phyloP scores from a whole-genome alignment of 2,888 invertebrate genomes.

The Acleris holmiana region DNA sequence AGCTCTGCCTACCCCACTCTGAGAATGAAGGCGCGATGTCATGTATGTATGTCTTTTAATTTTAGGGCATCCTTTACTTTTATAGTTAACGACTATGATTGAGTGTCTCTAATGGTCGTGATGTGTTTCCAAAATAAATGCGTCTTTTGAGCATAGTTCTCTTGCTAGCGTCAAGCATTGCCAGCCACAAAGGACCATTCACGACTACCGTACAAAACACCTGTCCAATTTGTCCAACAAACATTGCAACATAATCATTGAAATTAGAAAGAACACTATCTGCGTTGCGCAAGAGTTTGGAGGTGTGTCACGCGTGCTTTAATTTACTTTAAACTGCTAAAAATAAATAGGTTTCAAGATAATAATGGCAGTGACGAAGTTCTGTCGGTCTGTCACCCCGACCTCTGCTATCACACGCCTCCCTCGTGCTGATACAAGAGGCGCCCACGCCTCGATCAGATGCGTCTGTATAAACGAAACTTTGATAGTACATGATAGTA shows the following conservation, averaged over 20 bases:
- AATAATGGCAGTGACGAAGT: conserved; percentile 24
- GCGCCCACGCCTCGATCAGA: conserved; percentile 10
- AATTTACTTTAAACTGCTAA: conserved; percentile 31
- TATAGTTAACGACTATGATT: too few relatives aligned
- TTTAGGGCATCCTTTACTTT: too few relatives aligned
- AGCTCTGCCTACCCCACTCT: too few relatives aligned
- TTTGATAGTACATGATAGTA: too few relatives aligned
- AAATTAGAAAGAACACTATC: conserved; percentile 15
- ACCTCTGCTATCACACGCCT: conserved; percentile 28
- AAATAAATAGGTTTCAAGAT: conserved; percentile 30
- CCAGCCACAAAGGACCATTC: neutral
- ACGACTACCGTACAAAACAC: neutral
- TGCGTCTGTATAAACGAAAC: conserved; percentile 2
- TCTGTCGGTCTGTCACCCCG: conserved; percentile 22
- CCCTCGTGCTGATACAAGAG: conserved; percentile 22
- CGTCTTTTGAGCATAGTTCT: too few relatives aligned
- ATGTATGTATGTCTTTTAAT: too few relatives aligned
- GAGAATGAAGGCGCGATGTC: too few relatives aligned
- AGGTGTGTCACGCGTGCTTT: conserved; percentile 33
- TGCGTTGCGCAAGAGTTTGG: conserved; percentile 23
- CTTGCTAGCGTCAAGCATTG: too few relatives aligned
- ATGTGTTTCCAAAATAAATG: too few relatives aligned
- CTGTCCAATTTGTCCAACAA: neutral
- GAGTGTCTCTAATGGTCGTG: too few relatives aligned
- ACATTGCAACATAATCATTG: neutral